Percentiles rank a stretch among this genome's conserved stretches.
Evolutionary conservation across 2,888 invertebrate genomes (phyloP).

Genomic region (Timema cristinae): DNA sequence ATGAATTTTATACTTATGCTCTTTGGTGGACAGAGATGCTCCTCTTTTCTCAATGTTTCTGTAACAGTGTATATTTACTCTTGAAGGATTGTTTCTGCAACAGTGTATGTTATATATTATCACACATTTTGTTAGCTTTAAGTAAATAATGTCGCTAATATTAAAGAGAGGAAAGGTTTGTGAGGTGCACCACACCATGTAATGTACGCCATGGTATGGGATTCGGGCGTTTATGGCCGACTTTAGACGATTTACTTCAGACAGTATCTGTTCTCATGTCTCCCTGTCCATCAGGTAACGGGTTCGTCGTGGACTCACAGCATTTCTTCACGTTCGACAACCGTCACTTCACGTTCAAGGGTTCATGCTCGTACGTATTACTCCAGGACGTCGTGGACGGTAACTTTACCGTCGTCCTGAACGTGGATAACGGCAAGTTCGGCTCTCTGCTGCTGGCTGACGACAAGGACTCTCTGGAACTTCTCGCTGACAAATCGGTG

Average conservation of each 20-base stretch:
- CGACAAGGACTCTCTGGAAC: constrained; percentile 59
- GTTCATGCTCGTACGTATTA: constrained; percentile 78
- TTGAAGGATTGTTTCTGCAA: no score
- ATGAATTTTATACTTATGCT: no score
- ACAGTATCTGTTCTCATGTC: not conserved
- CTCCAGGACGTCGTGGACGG: constrained; percentile 79
- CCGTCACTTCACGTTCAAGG: constrained; percentile 72
- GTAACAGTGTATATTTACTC: no score
- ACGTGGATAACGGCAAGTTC: constrained; percentile 64
- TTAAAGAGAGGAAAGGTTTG: no score
- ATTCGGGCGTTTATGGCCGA: no score
- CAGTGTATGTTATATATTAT: no score
- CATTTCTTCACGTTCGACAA: constrained; percentile 89
- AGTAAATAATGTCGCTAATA: no score
- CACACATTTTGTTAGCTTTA: no score
- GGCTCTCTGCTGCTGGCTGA: constrained; percentile 66
- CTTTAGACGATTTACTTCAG: not conserved
- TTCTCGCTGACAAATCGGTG: constrained; percentile 61
- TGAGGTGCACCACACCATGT: no score
- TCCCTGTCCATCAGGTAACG: constrained; percentile 52
- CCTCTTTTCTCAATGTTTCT: no score
- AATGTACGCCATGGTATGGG: no score
- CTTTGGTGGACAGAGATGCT: no score
- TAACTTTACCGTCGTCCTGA: constrained; percentile 77
- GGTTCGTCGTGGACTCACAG: constrained; percentile 70